Percentiles rank a stretch among this genome's conserved stretches.
These are phyloP conservation scores for Epizoanthus ramosus DNA, from an alignment of 92 coral and sea anemone species.

Conservation along the genomic window DNA sequence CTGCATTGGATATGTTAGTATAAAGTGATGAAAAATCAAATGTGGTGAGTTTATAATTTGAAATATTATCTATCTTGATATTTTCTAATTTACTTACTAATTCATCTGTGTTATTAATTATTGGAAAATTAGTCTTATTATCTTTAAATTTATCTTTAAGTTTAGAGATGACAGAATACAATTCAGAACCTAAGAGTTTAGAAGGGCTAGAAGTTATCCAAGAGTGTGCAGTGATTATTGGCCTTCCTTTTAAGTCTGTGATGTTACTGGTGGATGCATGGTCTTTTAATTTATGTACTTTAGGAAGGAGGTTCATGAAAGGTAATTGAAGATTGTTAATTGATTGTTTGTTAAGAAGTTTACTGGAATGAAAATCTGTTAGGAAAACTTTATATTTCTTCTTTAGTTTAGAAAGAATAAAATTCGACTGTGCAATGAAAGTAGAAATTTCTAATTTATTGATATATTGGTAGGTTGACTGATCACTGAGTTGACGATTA, in stretches of 20 bases:
- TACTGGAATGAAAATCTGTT: not conserved
- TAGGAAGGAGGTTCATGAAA: not conserved
- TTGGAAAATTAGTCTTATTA: too few species aligned
- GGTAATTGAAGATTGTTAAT: not conserved
- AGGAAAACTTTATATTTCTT: not conserved
- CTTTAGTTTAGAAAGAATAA: not conserved
- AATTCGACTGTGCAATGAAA: not conserved
- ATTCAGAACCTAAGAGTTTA: slow-evolving; percentile 29
- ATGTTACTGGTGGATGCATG: not conserved
- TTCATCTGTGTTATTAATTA: slow-evolving; percentile 3
- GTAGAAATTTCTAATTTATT: not conserved
- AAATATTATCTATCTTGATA: not conserved
- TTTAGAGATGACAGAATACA: slow-evolving; percentile 43
- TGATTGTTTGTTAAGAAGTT: not conserved
- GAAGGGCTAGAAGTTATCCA: slow-evolving; percentile 61
- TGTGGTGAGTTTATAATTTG: not conserved
- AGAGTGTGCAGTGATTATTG: slow-evolving; percentile 44
- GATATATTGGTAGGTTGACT: not conserved
- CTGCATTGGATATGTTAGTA: slow-evolving; percentile 36
- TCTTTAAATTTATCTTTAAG: slow-evolving; percentile 16
- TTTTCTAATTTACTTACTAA: slow-evolving; percentile 9
- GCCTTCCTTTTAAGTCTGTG: slow-evolving; percentile 32
- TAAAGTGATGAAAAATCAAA: slow-evolving; percentile 41
- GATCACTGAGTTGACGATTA: not conserved
- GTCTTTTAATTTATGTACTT: not conserved